A percentile compares a stretch with the other conserved stretches of the same genome.
phyloP scores from a whole-genome alignment of 2,113 vertebrate species.

The Ovibos moschatus region DNA sequence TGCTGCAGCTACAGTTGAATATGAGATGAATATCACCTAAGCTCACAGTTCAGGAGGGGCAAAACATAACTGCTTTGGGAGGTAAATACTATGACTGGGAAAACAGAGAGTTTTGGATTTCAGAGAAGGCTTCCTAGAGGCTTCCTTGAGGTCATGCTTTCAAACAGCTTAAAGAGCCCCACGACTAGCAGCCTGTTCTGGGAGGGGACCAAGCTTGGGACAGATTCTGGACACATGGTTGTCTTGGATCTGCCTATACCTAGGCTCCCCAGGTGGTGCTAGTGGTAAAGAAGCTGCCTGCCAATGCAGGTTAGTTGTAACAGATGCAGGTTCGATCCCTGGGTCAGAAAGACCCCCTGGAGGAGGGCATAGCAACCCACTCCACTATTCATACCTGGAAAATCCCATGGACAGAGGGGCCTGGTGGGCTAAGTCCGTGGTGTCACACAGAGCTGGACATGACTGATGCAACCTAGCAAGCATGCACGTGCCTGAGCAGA shows the following conservation, averaged over 20 bases:
- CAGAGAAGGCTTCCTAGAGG: not conserved
- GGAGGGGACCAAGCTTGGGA: not conserved
- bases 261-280: not conserved
- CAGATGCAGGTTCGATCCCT: not conserved
- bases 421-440: not conserved
- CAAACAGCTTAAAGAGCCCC: not conserved
- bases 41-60: not conserved
- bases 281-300: not conserved
- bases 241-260: not conserved
- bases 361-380: not conserved
- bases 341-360: not conserved
- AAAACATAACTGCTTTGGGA: not conserved
- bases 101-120: not conserved
- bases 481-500: not conserved
- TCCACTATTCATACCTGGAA: not conserved
- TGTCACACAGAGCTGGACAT: not conserved
- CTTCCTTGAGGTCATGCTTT: not conserved
- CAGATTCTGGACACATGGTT: not conserved
- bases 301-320: not conserved
- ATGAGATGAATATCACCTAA: not conserved
- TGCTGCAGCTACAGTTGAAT: not conserved
- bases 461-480: not conserved
- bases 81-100: not conserved
- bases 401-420: not conserved
- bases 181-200: not conserved